phyloP scores from a whole-genome alignment of 2,113 vertebrate species.

The Crocuta crocuta region DNA sequence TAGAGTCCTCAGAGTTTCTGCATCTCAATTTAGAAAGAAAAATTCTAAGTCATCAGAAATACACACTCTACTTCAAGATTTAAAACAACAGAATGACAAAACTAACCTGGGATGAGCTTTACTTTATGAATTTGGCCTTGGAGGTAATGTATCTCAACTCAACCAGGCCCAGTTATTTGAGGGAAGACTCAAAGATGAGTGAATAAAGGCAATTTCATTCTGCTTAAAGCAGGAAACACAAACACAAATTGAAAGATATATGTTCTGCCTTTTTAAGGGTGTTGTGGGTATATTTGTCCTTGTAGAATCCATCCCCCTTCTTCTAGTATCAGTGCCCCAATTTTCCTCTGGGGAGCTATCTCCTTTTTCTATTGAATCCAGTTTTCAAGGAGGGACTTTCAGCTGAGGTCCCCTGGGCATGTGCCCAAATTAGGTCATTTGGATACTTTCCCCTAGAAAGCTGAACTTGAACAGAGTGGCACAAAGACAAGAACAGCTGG shows the following conservation, averaged over 20 bases:
- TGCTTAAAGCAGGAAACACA: not conserved
- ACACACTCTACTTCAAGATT: not conserved
- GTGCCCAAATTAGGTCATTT: not conserved
- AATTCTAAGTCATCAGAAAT: slow-evolving; percentile 17
- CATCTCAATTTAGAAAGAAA: not conserved
- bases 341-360: not conserved
- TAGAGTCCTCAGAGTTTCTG: not conserved
- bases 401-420: not conserved
- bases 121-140: not conserved
- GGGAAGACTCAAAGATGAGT: not conserved
- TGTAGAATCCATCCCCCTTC: not conserved
- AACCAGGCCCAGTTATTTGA: not conserved
- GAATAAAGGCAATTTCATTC: not conserved
- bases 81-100: not conserved
- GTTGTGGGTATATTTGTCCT: not conserved
- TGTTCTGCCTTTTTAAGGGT: not conserved
- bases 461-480: not conserved
- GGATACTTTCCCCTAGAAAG: slow-evolving; percentile 35
- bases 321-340: not conserved
- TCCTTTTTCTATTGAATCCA: not conserved
- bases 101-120: not conserved
- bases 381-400: not conserved
- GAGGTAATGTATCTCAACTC: not conserved
- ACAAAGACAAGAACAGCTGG: not conserved
- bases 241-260: not conserved